Evolutionary conservation across 2,113 vertebrate genomes (phyloP).

Genomic region (Machaerirhynchus nigripectus): DNA sequence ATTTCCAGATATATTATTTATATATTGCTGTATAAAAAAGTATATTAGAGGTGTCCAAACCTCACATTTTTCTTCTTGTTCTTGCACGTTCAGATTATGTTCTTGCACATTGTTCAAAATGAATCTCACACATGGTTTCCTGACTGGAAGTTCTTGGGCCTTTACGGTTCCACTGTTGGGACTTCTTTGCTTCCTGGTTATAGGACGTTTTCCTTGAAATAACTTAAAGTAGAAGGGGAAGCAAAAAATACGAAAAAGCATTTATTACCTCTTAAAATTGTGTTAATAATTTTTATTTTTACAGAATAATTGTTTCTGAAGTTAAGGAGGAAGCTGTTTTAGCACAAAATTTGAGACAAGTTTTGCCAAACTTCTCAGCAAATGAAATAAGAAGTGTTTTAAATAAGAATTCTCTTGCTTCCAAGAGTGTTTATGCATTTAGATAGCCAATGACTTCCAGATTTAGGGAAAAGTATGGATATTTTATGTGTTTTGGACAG

Average conservation of each 20-base stretch:
- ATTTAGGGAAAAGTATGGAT: neutral
- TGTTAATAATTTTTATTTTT: neutral
- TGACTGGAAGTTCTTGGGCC: neutral
- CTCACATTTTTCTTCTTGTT: neutral
- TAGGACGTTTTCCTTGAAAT: neutral
- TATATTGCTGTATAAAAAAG: neutral
- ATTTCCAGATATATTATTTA: neutral
- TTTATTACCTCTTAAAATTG: neutral
- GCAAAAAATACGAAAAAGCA: neutral
- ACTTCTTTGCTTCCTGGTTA: neutral
- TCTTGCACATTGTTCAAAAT: neutral
- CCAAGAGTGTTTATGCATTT: neutral
- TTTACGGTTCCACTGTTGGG: rapidly evolving
- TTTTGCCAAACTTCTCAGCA: neutral
- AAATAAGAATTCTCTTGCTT: neutral
- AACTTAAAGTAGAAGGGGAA: neutral
- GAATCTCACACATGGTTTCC: rapidly evolving
- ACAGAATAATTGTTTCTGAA: neutral
- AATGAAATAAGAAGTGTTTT: neutral
- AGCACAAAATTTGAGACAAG: neutral
- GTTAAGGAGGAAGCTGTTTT: neutral
- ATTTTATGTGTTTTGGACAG: neutral
- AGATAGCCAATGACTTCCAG: neutral
- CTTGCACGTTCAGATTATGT: neutral
- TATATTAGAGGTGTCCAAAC: neutral